Base-by-base conservation (phyloP, 2,113 vertebrate genomes). In the Dipodomys spectabilis region DNA sequence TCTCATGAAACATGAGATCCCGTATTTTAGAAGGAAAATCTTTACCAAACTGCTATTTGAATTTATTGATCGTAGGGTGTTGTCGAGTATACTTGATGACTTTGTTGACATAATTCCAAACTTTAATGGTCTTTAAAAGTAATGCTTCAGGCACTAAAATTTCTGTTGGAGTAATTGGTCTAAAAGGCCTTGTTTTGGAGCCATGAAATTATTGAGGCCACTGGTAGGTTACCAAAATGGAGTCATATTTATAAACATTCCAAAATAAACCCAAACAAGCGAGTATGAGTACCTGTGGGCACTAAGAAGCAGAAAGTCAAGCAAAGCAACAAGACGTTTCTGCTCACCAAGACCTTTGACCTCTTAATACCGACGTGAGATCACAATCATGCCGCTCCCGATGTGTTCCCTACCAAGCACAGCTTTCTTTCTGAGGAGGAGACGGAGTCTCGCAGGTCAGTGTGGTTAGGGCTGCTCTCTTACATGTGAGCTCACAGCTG, bases 21-120 rank as follows among this genome's bases (percentile, higher is more conserved):
- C 69, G 23, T 44, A 75, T 67, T 79, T 94, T 80, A 80, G 92
- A 73, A 73, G 69, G 53, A 49, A 88, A 95, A 73, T 2, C 4
- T 28, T 67, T 62, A 84, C 20, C 35, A 77, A 81, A 75, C 32
- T 78, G 22, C n/a, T 90, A 83, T 53, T 81, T 84, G 32, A 93
- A 73, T 44, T 62, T 73, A 92, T 73, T 78, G 62, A 94, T 86
- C 86, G 74, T 62, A 74, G 90, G 53, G 83, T 93, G 67, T 69
- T 93, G 28, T 68, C 75, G 25, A 90, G 39, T 72, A 28, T n/a
- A 68, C 39, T 73, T 81, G 82, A 90, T 87, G 88, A 93, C n/a
- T 90, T 96, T 87, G 73, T 92, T 95, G 89, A 94, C 35, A 82
- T 77, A 84, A 88, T 74, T 94, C 45, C 53, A 95, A 94, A 88